Conservation (phyloP, 2,797 vertebrate species). For the Pipistrellus pipistrellus region DNA sequence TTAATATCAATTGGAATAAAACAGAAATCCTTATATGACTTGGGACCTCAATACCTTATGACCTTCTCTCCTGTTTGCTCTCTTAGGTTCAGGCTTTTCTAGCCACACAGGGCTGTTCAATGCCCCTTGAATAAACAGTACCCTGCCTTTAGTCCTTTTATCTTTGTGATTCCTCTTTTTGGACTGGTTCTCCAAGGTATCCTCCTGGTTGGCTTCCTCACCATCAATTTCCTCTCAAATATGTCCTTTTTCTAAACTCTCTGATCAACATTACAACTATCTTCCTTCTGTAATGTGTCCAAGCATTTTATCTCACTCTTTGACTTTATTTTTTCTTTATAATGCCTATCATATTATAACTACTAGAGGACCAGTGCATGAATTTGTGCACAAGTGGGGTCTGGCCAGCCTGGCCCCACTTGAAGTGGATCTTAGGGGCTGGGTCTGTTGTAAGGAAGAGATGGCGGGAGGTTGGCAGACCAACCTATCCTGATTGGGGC, state of each 20-base stretch:
- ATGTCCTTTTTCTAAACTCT: not conserved
- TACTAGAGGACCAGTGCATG: too few relatives aligned
- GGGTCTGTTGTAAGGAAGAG: too few relatives aligned
- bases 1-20: not conserved
- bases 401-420: too few relatives aligned
- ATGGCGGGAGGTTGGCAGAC: too few relatives aligned
- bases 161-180: not conserved
- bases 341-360: not conserved
- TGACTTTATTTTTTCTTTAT: not conserved
- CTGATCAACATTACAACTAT: not conserved
- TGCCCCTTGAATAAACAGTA: not conserved
- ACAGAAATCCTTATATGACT: not conserved
- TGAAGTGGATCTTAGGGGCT: accelerated
- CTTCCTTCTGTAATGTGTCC: not conserved
- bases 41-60: not conserved
- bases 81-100: not conserved
- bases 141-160: not conserved
- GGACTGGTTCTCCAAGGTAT: not conserved
- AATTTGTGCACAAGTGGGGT: too few relatives aligned
- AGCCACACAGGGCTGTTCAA: too few relatives aligned
- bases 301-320: not conserved
- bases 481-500: accelerated
- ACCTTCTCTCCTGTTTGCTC: not conserved
- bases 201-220: not conserved
- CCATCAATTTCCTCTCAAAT: not conserved